phyloP scores from a whole-genome alignment of 2,888 invertebrate species.

The Lithophane semibrunnea region DNA sequence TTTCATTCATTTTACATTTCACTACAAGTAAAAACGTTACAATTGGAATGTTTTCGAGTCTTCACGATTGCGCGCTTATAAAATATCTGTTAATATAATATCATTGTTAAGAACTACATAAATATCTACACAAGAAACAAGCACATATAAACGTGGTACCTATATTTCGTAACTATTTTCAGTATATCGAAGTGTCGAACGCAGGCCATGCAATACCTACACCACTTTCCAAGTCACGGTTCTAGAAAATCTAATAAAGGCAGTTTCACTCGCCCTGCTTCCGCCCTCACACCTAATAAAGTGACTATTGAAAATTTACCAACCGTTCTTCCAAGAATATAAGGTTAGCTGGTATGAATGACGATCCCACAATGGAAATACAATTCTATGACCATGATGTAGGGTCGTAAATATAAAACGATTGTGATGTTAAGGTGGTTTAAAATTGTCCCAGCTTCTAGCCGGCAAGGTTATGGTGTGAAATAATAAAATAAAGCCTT shows the following conservation, averaged over 20 bases:
- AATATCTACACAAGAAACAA: background rate
- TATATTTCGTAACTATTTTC: slow-evolving; percentile 66
- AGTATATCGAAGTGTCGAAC: slow-evolving; percentile 78
- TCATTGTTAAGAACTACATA: no score
- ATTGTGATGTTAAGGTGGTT: slow-evolving; percentile 62
- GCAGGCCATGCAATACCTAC: slow-evolving; percentile 77
- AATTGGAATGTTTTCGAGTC: no score
- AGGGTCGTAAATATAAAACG: slow-evolving; percentile 52
- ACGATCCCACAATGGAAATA: slow-evolving; percentile 73
- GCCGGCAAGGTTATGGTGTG: slow-evolving; percentile 75
- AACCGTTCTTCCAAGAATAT: slow-evolving; percentile 89
- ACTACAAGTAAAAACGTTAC: no score
- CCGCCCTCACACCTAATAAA: slow-evolving; percentile 88
- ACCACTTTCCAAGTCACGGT: slow-evolving; percentile 80
- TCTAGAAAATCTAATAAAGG: slow-evolving; percentile 89
- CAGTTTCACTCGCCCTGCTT: slow-evolving; percentile 86
- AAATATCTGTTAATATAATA: no score
- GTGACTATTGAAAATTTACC: slow-evolving; percentile 91
- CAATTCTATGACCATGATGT: slow-evolving; percentile 56
- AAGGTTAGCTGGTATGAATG: slow-evolving; percentile 86
- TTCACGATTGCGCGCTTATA: no score
- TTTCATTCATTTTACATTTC: no score
- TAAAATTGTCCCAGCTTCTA: slow-evolving; percentile 73
- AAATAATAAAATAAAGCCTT: slow-evolving; percentile 82
- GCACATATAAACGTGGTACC: background rate